A percentile compares a stretch with the other conserved stretches of the same genome.
Evolutionary conservation across 2,113 vertebrate species (phyloP).

Genomic region (Glaucomys volans): DNA sequence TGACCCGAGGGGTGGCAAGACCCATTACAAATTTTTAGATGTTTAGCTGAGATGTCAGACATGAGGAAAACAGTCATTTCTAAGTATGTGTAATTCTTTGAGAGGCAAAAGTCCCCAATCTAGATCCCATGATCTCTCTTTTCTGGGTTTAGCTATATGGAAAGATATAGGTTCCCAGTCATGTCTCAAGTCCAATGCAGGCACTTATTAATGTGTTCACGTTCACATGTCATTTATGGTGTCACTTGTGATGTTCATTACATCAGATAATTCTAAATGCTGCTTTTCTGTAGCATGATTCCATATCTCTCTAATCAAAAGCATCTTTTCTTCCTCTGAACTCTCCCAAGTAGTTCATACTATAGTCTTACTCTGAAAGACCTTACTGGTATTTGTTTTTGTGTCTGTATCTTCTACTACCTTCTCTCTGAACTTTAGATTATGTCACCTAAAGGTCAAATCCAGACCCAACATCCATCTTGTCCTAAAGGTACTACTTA

Average conservation of each 20-base stretch:
- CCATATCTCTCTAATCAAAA: not conserved
- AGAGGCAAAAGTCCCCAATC: not conserved
- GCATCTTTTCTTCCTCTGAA: not conserved
- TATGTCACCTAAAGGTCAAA: not conserved
- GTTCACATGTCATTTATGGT: not conserved
- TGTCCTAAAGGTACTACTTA: not conserved
- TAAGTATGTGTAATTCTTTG: not conserved
- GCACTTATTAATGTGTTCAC: fast-evolving
- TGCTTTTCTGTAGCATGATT: not conserved
- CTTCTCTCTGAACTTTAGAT: not conserved
- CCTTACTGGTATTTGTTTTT: not conserved
- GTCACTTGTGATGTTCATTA: not conserved
- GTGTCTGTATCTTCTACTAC: not conserved
- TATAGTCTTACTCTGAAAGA: not conserved
- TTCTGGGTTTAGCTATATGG: not conserved
- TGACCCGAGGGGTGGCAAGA: not conserved
- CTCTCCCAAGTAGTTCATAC: not conserved
- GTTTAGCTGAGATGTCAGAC: not conserved
- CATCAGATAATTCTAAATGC: no score
- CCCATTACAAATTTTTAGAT: not conserved
- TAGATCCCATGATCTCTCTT: not conserved
- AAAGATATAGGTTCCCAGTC: not conserved
- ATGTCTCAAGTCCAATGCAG: not conserved
- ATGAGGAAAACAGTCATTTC: not conserved
- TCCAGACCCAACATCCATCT: not conserved